Evolutionary conservation across 2,888 invertebrate species (phyloP), one percentile per base, ranked within the genome.

Genomic region (Scaeva pyrastri): DNA sequence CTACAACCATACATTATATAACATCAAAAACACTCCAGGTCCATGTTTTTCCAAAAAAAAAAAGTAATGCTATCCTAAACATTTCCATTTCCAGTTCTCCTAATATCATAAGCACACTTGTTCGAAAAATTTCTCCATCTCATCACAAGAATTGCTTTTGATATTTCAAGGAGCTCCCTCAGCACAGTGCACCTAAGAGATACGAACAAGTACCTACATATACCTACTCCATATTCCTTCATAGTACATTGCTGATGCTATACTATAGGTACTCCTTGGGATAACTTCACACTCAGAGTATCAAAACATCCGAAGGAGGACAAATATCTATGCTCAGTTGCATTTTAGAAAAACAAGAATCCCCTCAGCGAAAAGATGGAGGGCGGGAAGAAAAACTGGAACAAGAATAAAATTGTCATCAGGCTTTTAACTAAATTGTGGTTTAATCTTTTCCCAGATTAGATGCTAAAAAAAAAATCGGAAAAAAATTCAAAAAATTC

Each of bases 381-480:
- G 3, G 16, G n/a, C 10, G 16, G 16, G 19, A 36, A 58, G 11
- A 21, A 19, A 64, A 83, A 79, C 56, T 79, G 36, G 79, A 79
- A 79, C 70, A 81, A 66, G 78, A 80, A 80, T 80, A 72, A 68
- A 68, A 68, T 80, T 76, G 75, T 75, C 74, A 84, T 84, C 75
- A 80, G 73, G 85, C 85, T 85, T 76, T 85, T 77, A 85, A 77
- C 85, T 68, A 81, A 85, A 85, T 85, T 81, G 85, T 85, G 75
- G 81, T 73, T 81, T 85, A 85, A 85, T 85, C 85, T 81, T 66
- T 68, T 85, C 39, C 45, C 68, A 76, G 81, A 81, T 85, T 75
- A 80, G 75, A 70, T 39, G 23, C 68, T 56, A 62, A 55, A 19
- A 50, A 45, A 50, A 76, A 14, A 39, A 39, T 39, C 36, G 16